A percentile compares a stretch with the other conserved stretches of the same genome.
These are phyloP conservation scores for Muntiacus muntjak DNA, from an alignment of 2,113 vertebrate genomes.

Conservation along the genomic window DNA sequence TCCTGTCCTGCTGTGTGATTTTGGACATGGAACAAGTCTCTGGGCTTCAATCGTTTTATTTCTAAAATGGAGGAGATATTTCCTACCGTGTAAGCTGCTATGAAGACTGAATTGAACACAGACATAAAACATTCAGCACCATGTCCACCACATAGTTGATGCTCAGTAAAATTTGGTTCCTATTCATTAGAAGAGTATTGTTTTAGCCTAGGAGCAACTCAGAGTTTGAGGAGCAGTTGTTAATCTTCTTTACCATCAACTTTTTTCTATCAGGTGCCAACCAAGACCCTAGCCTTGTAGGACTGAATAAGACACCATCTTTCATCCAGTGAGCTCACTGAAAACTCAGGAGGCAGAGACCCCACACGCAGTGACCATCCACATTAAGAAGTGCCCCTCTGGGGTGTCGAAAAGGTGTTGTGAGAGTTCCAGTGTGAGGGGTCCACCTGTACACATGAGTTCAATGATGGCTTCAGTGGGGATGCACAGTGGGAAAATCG, in stretches of 20 bases:
- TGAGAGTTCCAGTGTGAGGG: background rate
- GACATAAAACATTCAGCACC: background rate
- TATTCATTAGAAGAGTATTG: background rate
- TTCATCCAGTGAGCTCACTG: background rate
- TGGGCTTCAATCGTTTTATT: background rate
- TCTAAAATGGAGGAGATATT: background rate
- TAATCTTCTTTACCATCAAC: background rate
- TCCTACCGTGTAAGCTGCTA: background rate
- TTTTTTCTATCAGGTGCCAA: background rate
- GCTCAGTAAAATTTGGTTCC: background rate
- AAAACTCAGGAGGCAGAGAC: background rate
- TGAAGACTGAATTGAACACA: background rate
- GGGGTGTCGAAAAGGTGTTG: background rate
- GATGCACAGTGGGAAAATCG: background rate
- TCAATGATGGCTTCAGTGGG: background rate
- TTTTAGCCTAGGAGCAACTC: background rate
- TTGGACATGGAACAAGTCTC: background rate
- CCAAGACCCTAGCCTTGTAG: background rate
- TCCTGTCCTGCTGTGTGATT: background rate
- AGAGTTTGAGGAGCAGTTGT: background rate
- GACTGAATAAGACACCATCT: background rate
- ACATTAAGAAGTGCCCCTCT: background rate
- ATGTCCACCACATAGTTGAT: background rate
- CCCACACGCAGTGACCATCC: background rate
- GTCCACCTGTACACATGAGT: background rate